Evolutionary conservation across 2,888 invertebrate species (phyloP), one percentile per base, ranked within the genome.

Genomic region (Cheilosia impressa): DNA sequence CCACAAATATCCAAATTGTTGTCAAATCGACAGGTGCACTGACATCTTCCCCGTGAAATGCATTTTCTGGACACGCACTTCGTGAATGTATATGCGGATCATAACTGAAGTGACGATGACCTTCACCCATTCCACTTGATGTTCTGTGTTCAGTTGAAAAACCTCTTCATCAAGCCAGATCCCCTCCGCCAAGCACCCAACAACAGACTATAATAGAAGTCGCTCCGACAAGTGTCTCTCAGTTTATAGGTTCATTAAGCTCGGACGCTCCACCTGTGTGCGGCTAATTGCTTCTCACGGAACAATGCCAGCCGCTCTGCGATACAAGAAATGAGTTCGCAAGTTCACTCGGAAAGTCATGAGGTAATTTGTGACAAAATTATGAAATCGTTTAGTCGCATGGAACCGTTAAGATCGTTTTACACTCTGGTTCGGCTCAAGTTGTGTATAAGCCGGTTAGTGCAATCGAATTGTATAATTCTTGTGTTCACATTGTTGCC

Each of bases 201-300:
- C 38, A 34, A 10, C 34, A 34, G 34, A 31, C 6, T 31, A 5
- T 27, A 31, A 31, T 31, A 31, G 38, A 9, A 19, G 13, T 10
- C 4, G 15, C 19, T 4, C 41, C 47, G 52, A 55, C 43, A 63
- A 63, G 41, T 55, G 72, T 62, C 72, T 50, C 27, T n/a, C 62
- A 45, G 5, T 73, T 73, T 34, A 73, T 73, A 55, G 73, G 63
- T 73, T 73, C 73, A 73, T 73, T 73, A 73, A 63, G 73, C 63
- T 63, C 43, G 63, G 52, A 63, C 55, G 43, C 22, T 34, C 9
- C 53, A 24, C 53, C 27, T n/a, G 15, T 62, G 10, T 10, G 19
- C 45, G 17, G 45, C 55, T 63, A 73, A 73, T 73, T 73, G 55
- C 73, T 73, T 73, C 73, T 73, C 73, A 73, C 55, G 55, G 34